Evolutionary conservation across 2,113 vertebrate species (phyloP).

Genomic region (Chlorocebus sabaeus): DNA sequence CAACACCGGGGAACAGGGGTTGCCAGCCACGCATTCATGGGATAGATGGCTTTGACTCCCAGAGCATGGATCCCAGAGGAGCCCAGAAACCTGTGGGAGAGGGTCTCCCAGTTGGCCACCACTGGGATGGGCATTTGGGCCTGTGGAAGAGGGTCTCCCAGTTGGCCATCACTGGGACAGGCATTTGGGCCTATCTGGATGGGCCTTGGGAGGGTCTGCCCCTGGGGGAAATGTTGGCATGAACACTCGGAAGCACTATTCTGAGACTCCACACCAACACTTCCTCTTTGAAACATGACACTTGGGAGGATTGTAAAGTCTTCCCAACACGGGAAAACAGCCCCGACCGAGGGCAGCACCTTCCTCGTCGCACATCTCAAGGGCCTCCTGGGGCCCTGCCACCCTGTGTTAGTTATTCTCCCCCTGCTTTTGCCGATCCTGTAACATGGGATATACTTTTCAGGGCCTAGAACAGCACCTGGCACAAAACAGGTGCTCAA

Average conservation of each 20-base stretch:
- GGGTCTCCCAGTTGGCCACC: accelerated
- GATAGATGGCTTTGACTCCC: no score
- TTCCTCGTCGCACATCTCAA: accelerated
- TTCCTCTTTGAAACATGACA: background rate
- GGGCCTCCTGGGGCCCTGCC: accelerated
- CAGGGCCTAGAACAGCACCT: background rate
- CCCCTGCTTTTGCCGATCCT: no score
- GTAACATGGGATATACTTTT: background rate
- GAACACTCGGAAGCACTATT: background rate
- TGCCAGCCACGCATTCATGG: accelerated
- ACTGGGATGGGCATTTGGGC: accelerated
- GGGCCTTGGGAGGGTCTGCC: background rate
- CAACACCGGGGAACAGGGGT: background rate
- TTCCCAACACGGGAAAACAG: accelerated
- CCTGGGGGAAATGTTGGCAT: background rate
- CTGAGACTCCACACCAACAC: accelerated
- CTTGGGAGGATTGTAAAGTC: no score
- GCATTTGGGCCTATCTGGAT: background rate
- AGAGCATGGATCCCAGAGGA: background rate
- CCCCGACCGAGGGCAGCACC: accelerated
- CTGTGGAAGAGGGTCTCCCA: background rate
- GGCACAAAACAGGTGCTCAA: background rate
- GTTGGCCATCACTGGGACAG: accelerated
- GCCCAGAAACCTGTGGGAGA: accelerated
- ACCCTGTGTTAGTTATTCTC: accelerated